These are phyloP conservation scores for Hypercompe scribonia DNA, from an alignment of 2,888 invertebrate species.

Conservation along the genomic window DNA sequence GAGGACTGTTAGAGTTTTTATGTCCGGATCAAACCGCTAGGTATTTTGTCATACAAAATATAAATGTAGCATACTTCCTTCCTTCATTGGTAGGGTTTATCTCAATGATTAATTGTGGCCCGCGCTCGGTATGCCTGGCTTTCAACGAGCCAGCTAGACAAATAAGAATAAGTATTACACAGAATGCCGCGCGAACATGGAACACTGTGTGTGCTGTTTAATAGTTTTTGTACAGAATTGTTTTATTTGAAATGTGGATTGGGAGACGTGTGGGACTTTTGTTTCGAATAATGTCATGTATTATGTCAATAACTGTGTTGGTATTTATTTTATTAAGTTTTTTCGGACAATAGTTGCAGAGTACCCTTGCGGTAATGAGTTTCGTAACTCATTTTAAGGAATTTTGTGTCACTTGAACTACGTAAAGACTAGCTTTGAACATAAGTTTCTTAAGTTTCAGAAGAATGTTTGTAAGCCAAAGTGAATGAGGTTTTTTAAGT, in stretches of 20 bases:
- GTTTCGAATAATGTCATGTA: not conserved
- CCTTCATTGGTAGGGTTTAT: conserved; percentile 84
- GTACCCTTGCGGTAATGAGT: no score
- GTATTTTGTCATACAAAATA: conserved; percentile 87
- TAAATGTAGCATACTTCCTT: conserved; percentile 85
- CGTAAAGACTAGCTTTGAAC: not conserved
- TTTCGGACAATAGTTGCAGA: not conserved
- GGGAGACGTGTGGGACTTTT: not conserved
- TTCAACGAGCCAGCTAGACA: conserved; percentile 66
- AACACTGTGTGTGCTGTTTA: conserved; percentile 23
- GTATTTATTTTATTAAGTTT: not conserved
- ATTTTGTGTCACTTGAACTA: not conserved
- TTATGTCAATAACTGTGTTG: not conserved
- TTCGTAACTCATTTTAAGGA: not conserved
- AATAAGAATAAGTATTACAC: conserved; percentile 53
- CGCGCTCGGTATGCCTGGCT: conserved; percentile 64
- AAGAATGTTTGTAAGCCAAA: no score
- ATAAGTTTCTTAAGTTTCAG: no score
- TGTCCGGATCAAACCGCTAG: conserved; percentile 85
- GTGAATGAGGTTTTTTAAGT: no score
- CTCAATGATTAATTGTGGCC: conserved; percentile 82
- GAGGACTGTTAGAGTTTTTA: conserved; percentile 82
- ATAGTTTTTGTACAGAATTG: conserved; percentile 4
- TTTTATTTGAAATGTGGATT: conserved; percentile 8
- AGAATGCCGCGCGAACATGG: conserved; percentile 38